phyloP scores from a whole-genome alignment of 2,797 vertebrate genomes.

The Heterohyrax brucei region DNA sequence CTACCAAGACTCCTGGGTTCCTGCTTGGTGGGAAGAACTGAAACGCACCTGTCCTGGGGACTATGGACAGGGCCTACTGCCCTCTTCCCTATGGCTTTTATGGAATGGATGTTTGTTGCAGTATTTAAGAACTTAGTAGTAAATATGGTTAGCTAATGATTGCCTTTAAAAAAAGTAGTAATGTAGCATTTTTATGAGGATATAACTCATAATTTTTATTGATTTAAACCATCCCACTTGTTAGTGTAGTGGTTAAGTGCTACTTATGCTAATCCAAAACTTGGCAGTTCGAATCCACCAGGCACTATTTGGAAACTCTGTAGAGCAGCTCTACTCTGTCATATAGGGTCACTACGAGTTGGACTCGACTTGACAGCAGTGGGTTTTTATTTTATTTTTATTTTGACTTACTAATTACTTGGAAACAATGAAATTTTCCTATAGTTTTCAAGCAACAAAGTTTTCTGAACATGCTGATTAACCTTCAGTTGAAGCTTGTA shows the following conservation, averaged over 20 bases:
- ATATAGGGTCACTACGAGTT: no score
- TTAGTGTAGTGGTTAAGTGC: no score
- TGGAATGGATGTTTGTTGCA: not conserved
- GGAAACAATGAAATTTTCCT: not conserved
- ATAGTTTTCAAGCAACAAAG: not conserved
- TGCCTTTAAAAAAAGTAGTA: not conserved
- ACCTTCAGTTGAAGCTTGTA: not conserved
- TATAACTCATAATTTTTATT: slow-evolving; percentile 28
- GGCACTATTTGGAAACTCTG: no score
- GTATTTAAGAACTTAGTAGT: not conserved
- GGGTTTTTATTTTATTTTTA: no score
- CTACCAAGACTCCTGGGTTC: not conserved
- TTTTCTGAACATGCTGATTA: not conserved
- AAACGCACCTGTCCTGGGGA: not conserved
- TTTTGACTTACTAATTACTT: not conserved
- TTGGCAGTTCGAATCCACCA: no score
- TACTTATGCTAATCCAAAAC: no score
- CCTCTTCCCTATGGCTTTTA: not conserved
- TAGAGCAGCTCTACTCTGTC: no score
- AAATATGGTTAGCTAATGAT: not conserved
- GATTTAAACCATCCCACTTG: not conserved
- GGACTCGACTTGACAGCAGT: no score
- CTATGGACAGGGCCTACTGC: not conserved
- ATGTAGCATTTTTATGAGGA: not conserved
- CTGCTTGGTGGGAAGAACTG: not conserved